A percentile compares a stretch with the other conserved stretches of the same genome.
These are phyloP conservation scores for Vulpes vulpes DNA, from an alignment of 2,113 vertebrate genomes.

Conservation along the genomic window DNA sequence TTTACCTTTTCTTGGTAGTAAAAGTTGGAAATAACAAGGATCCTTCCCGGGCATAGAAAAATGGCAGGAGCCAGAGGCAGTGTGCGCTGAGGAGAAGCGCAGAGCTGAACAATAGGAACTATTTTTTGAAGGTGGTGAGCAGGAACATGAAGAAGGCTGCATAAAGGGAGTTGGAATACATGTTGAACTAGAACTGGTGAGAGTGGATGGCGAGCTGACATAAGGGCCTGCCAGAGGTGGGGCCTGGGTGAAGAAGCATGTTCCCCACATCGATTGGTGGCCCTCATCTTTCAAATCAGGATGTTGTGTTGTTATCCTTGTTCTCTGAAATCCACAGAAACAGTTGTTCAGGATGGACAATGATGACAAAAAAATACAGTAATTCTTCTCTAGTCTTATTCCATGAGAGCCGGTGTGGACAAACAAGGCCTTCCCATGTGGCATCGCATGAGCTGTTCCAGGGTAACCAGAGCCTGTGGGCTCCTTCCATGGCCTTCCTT, in stretches of 20 bases:
- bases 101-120: not conserved
- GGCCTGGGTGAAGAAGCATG: not conserved
- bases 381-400: not conserved
- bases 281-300: not conserved
- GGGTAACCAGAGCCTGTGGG: not conserved
- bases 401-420: not conserved
- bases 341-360: constrained; percentile 43
- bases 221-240: fast-evolving
- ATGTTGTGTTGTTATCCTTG: not conserved
- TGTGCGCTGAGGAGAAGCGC: not conserved
- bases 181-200: not conserved
- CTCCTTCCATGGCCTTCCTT: fast-evolving
- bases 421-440: not conserved
- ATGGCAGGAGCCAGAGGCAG: not conserved
- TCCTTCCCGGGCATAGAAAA: not conserved
- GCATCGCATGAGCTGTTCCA: fast-evolving
- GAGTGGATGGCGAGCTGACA: not conserved
- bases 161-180: fast-evolving
- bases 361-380: not conserved
- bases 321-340: not conserved
- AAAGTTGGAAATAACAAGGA: not conserved
- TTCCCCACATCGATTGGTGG: not conserved
- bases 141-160: fast-evolving
- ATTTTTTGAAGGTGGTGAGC: not conserved
- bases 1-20: not conserved